These are phyloP conservation scores for Rhabdornis inornatus DNA, from an alignment of 2,113 vertebrate genomes.

Conservation along the genomic window DNA sequence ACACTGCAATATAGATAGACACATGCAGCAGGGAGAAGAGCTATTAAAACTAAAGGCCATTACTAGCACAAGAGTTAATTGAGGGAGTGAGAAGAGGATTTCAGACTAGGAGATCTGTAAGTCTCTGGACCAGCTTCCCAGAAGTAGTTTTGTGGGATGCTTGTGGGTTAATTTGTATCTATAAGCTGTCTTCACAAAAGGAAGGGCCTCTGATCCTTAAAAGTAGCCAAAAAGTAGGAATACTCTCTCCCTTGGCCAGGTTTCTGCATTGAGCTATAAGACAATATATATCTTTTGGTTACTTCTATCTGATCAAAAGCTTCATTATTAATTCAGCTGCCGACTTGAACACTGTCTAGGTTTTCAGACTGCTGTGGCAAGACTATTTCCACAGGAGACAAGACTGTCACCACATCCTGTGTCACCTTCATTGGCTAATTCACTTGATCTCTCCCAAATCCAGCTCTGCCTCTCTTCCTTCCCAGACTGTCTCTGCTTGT, in stretches of 20 bases:
- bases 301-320: conserved; percentile 19
- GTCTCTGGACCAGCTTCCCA: neutral
- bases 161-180: neutral
- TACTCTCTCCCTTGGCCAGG: neutral
- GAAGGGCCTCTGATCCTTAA: neutral
- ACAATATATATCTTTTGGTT: neutral
- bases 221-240: neutral
- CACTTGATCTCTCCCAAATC: conserved; percentile 20
- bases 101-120: neutral
- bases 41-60: neutral
- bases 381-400: conserved; percentile 14
- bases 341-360: conserved; percentile 32
- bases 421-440: conserved; percentile 53
- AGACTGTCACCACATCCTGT: neutral
- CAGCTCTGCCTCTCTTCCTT: neutral
- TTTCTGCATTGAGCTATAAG: neutral
- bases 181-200: neutral
- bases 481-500: neutral
- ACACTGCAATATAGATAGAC: neutral
- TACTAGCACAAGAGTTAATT: neutral
- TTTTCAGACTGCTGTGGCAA: conserved; percentile 48
- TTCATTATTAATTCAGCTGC: conserved; percentile 61
- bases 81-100: neutral
- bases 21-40: neutral
- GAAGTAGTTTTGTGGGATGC: neutral